These are phyloP conservation scores for Poeciliopsis occidentalis DNA, from an alignment of 2,113 vertebrate species.

Conservation along the genomic window DNA sequence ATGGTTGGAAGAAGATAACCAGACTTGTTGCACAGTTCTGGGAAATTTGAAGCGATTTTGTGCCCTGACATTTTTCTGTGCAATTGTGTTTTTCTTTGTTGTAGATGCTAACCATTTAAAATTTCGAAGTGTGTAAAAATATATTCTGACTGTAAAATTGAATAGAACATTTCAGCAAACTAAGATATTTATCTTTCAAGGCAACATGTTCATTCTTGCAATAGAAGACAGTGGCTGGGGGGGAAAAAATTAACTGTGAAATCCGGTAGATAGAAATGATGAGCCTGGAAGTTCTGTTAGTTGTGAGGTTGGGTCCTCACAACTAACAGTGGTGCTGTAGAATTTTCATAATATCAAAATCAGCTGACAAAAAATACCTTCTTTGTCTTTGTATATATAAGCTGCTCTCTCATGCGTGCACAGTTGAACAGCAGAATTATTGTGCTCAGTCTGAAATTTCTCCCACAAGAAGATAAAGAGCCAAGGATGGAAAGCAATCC, in stretches of 20 bases:
- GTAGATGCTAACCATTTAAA: too few species aligned
- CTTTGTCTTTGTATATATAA: constrained; percentile 27
- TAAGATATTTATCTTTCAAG: background rate
- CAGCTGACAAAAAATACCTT: constrained; percentile 18
- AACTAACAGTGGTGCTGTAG: constrained; percentile 11
- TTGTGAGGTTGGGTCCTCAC: too few species aligned
- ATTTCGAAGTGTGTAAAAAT: too few species aligned
- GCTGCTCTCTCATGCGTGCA: constrained; percentile 22
- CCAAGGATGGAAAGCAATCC: background rate
- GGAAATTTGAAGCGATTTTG: too few species aligned
- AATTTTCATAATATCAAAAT: constrained; percentile 20
- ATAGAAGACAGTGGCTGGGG: background rate
- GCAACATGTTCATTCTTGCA: background rate
- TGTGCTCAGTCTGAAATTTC: constrained; percentile 1
- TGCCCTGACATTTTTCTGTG: background rate
- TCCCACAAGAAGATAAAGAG: background rate
- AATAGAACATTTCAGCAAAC: too few species aligned
- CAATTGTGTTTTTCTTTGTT: background rate
- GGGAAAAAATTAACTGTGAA: background rate
- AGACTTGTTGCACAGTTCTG: too few species aligned
- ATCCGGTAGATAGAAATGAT: too few species aligned
- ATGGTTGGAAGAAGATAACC: background rate
- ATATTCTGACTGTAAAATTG: too few species aligned
- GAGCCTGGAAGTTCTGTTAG: too few species aligned
- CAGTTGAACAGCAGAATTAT: constrained; percentile 28